Evolutionary conservation across 2,113 vertebrate species (phyloP).

Genomic region (Ophthalmolycus amberensis): DNA sequence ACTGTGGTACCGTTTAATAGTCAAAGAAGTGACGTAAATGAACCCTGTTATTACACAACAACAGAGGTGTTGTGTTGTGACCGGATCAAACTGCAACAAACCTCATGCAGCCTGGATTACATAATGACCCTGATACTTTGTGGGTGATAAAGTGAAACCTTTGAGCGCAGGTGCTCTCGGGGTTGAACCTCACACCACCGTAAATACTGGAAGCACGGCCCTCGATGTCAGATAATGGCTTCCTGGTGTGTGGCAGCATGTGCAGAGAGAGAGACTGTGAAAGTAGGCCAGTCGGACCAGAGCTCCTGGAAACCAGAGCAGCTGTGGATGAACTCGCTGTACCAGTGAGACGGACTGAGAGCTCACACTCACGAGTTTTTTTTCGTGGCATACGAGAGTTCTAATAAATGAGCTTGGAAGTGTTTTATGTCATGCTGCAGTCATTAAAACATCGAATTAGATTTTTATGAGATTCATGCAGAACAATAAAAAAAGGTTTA

Average conservation of each 20-base stretch:
- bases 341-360: background rate
- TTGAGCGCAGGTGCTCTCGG: too few relatives aligned
- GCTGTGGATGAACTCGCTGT: background rate
- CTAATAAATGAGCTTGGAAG: background rate
- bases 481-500: too few relatives aligned
- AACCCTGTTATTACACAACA: too few relatives aligned
- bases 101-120: too few relatives aligned
- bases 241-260: conserved; percentile 10
- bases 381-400: background rate
- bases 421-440: background rate
- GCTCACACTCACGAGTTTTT: background rate
- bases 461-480: background rate
- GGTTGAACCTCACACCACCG: background rate
- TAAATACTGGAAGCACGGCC: background rate
- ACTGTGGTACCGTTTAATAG: background rate
- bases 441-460: background rate
- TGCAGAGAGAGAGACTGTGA: background rate
- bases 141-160: background rate
- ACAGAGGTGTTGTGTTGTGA: too few relatives aligned
- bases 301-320: background rate
- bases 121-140: background rate
- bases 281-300: conserved; percentile 26
- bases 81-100: too few relatives aligned
- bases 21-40: background rate
- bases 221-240: conserved; percentile 1